Base-by-base conservation (phyloP, 1,140 invertebrate genomes). In the Zaprionus capensis region DNA sequence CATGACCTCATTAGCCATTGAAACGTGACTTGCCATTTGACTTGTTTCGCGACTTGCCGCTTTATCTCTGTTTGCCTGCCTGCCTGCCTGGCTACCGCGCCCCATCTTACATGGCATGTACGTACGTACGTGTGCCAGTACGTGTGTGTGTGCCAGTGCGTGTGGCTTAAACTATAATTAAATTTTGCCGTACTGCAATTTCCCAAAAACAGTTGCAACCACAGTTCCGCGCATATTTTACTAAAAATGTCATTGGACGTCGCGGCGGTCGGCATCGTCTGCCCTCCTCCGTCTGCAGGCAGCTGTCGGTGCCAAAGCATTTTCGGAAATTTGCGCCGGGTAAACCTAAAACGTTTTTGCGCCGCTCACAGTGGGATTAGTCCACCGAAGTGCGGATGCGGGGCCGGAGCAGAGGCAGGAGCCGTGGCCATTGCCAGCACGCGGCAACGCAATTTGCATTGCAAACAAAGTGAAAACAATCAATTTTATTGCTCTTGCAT, bases 401-500 rank as follows among this genome's bases (percentile, higher is more conserved):
- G 41, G 41, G 36, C 36, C 36, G 36, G 0, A 17, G n/a, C 41
- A 46, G 41, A 4, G 9, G 41, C 34, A 11, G 12, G 12, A 17
- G n/a, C 41, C 41, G 7, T 46, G 17, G 41, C 41, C 44, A 65
- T 36, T 38, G 58, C 14, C 64, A 69, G 59, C 69, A 65, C 61
- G 61, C 55, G 41, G 78, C 76, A 78, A 41, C 80, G 81, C 84
- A 81, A 90, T 90, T 90, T 90, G 85, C 81, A 90, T 85, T 90
- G 85, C 86, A 90, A 90, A 90, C 85, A 90, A 90, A 90, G 86
- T 91, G 85, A 90, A 90, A 90, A 90, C 85, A 90, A 90, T 90
- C 85, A 90, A 91, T 90, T 90, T 90, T 90, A 90, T 91, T 90
- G 85, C 86, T 80, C 81, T 85, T 90, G 85, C 85, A 91, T 90